These are phyloP conservation scores for Autographa pulchrina DNA, from an alignment of 2,888 invertebrate genomes.

Conservation along the genomic window DNA sequence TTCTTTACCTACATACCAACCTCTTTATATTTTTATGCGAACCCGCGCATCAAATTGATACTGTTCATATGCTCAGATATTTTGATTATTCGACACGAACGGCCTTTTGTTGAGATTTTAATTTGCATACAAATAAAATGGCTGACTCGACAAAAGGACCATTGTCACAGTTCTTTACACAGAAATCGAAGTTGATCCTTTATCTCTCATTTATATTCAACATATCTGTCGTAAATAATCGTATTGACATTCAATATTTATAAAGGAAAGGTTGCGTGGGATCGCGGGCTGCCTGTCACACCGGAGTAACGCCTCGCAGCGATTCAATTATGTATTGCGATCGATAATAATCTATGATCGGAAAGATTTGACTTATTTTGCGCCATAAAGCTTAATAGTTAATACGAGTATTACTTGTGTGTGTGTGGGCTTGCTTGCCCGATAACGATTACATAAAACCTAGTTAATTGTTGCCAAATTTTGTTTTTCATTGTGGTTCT, in stretches of 20 bases:
- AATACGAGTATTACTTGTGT: constrained; percentile 4
- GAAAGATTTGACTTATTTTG: constrained; percentile 15
- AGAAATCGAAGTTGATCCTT: constrained; percentile 81
- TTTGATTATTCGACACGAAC: constrained; percentile 70
- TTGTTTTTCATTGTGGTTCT: background rate
- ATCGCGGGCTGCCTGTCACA: constrained; percentile 70
- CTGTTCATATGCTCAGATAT: constrained; percentile 63
- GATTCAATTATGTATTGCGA: constrained; percentile 50
- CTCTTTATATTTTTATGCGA: constrained; percentile 52
- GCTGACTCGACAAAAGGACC: constrained; percentile 85
- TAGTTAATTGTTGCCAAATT: background rate
- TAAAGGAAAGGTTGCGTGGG: constrained; percentile 86
- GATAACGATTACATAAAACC: background rate
- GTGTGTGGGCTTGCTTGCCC: background rate
- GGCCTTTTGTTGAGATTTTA: constrained; percentile 73
- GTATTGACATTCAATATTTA: constrained; percentile 87
- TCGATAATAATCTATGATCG: constrained; percentile 11
- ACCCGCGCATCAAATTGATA: constrained; percentile 61
- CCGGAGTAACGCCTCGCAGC: constrained; percentile 57
- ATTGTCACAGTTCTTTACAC: constrained; percentile 84
- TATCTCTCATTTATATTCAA: constrained; percentile 88
- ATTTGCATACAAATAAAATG: constrained; percentile 88
- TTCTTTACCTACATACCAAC: constrained; percentile 37
- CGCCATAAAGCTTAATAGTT: constrained; percentile 23
- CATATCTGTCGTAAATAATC: constrained; percentile 85